A percentile compares a stretch with the other conserved stretches of the same genome.
phyloP scores from a whole-genome alignment of 2,888 invertebrate genomes.

The Cantharis lateralis region DNA sequence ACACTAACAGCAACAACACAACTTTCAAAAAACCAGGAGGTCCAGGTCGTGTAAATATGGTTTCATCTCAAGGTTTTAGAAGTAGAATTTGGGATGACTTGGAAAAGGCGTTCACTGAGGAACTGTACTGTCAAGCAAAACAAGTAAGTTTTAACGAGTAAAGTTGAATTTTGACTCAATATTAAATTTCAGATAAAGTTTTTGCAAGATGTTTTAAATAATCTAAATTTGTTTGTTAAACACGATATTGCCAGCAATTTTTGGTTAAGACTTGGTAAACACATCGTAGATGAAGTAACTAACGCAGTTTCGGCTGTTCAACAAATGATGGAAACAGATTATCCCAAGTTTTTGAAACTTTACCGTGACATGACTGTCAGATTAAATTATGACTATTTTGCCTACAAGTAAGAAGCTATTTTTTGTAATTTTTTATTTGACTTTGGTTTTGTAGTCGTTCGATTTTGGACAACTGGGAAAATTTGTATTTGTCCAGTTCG shows the following conservation, averaged over 20 bases:
- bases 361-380: slow-evolving; percentile 77
- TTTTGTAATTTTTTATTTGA: not conserved
- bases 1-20: slow-evolving; percentile 48
- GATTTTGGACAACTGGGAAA: slow-evolving; percentile 76
- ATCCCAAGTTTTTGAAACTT: slow-evolving; percentile 81
- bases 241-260: slow-evolving; percentile 59
- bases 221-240: slow-evolving; percentile 57
- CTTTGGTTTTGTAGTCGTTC: slow-evolving; percentile 53
- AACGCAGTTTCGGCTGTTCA: slow-evolving; percentile 65
- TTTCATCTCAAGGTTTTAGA: slow-evolving; percentile 59
- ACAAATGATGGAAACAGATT: slow-evolving; percentile 86
- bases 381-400: slow-evolving; percentile 65
- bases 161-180: not conserved
- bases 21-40: slow-evolving; percentile 49
- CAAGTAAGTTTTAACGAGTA: slow-evolving; percentile 57
- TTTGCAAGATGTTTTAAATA: slow-evolving; percentile 58
- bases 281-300: slow-evolving; percentile 59
- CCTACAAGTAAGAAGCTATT: slow-evolving; percentile 59
- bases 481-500: slow-evolving; percentile 82
- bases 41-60: slow-evolving; percentile 62
- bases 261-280: slow-evolving; percentile 59
- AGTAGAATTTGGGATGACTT: slow-evolving; percentile 85
- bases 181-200: slow-evolving; percentile 53
- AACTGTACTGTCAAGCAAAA: slow-evolving; percentile 71
- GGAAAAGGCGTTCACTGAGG: slow-evolving; percentile 81